A percentile compares a stretch with the other conserved stretches of the same genome.
These are phyloP conservation scores for Thamnophis elegans DNA, from an alignment of 2,797 vertebrate genomes.

Conservation along the genomic window DNA sequence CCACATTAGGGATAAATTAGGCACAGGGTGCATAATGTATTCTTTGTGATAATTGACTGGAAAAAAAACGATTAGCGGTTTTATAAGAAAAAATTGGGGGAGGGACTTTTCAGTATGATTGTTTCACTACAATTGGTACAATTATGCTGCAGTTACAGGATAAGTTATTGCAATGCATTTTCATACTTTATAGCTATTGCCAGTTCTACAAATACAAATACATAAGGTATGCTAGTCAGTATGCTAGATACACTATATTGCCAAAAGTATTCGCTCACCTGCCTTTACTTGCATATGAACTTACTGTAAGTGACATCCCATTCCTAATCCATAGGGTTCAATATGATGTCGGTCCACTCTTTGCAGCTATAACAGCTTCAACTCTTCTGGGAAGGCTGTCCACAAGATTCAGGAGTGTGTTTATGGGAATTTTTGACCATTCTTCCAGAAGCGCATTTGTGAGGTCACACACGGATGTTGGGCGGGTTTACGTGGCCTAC, in stretches of 20 bases:
- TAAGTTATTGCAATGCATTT: conserved; percentile 12
- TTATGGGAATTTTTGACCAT: too few relatives aligned
- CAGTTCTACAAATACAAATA: conserved; percentile 14
- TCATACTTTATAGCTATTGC: conserved; percentile 18
- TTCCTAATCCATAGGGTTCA: too few relatives aligned
- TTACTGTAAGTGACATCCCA: too few relatives aligned
- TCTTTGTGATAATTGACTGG: not conserved
- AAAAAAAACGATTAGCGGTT: not conserved
- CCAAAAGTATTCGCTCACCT: too few relatives aligned
- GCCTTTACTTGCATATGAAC: too few relatives aligned
- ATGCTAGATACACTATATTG: not conserved
- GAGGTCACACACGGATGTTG: too few relatives aligned
- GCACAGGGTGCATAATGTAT: not conserved
- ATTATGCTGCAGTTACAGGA: not conserved
- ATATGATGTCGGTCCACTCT: too few relatives aligned
- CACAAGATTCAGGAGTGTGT: too few relatives aligned
- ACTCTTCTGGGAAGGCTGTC: too few relatives aligned
- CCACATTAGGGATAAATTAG: not conserved
- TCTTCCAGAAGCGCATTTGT: too few relatives aligned
- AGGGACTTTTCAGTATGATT: not conserved
- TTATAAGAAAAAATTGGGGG: not conserved
- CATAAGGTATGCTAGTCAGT: not conserved
- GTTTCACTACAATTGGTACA: not conserved
- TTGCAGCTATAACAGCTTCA: too few relatives aligned
- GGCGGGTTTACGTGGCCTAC: too few relatives aligned